Base-by-base conservation (phyloP, 1,140 invertebrate species). In the Nilaparvata lugens region DNA sequence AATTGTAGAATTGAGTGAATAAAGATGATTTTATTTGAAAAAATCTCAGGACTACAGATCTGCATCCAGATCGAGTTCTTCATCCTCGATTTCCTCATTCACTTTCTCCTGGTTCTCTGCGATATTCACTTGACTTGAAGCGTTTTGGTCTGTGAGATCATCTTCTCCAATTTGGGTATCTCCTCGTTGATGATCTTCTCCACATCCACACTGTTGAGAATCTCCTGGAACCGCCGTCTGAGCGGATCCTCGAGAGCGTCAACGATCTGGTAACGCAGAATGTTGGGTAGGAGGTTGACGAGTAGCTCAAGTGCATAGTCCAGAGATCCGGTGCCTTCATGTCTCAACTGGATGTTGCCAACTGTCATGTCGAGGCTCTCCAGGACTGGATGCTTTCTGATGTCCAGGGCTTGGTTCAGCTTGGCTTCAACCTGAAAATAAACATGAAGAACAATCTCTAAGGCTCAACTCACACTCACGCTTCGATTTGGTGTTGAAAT, bases 181-280 rank as follows among this genome's bases (percentile, higher is more conserved):
- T 86, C 80, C 38, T 83, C 75, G 60, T 84, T 81, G 58, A 89
- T 87, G 38, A 83, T 71, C 64, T 83, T 77, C 68, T 89, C 87
- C 4, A 89, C 79, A 66, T 91, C 80, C 24, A 89, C 76, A 64
- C 81, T 81, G 66, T 89, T 79, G 24, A 90, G 71, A 64, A 85
- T 81, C 61, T 83, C 80, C 66, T 84, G 81, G 0, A 90, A 76
- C 51, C 83, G 79, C 61, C 81, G 79, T 66, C 80, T 85, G 2
- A 90, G 72, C 0, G 87, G 87, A 55, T 81, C 81, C 73, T 91
- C 88, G 7, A 89, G 70, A 3, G 88, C 87, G 68, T 90, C 86
- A 79, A 89, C 86, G 62, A 92, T 89, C 74, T 91, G 88, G 73
- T 89, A 87, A 62, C 89, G 77, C 55, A 93, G 74, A 48, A 92